Evolutionary conservation across 2,797 vertebrate genomes (phyloP).

Genomic region (Anisognathus igniventris): DNA sequence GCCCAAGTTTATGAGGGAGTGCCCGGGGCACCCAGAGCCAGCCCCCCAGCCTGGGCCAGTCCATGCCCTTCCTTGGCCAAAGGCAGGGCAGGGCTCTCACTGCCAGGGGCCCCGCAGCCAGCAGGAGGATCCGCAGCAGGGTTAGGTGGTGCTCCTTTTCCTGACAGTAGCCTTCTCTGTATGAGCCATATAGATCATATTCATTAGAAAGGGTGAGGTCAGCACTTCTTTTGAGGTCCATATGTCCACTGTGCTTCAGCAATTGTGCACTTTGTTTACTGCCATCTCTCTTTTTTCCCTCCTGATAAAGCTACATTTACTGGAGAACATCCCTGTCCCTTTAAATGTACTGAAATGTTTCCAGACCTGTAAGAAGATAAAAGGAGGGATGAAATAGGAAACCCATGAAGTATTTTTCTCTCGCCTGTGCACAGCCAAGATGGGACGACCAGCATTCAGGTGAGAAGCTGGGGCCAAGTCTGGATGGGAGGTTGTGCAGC

Average conservation of each 20-base stretch:
- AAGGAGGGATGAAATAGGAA: conserved; percentile 22
- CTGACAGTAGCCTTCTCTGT: background rate
- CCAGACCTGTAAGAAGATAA: background rate
- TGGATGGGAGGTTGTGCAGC: background rate
- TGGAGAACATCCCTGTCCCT: background rate
- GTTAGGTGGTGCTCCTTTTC: background rate
- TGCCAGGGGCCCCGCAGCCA: fast-evolving
- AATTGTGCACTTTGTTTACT: background rate
- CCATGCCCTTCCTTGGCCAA: fast-evolving
- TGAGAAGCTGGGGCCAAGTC: background rate
- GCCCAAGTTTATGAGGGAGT: background rate
- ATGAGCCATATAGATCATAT: background rate
- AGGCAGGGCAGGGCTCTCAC: background rate
- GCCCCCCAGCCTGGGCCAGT: background rate
- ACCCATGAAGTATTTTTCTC: background rate
- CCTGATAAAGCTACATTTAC: background rate
- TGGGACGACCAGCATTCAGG: background rate
- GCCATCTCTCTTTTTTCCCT: background rate
- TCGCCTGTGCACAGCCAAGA: background rate
- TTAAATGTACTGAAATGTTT: background rate
- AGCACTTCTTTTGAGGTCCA: background rate
- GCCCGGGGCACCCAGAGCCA: background rate
- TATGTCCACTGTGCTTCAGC: background rate
- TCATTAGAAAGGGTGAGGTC: background rate
- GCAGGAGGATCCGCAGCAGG: background rate